Conservation (phyloP, 2,113 vertebrate species). For the Gallinago undulata region DNA sequence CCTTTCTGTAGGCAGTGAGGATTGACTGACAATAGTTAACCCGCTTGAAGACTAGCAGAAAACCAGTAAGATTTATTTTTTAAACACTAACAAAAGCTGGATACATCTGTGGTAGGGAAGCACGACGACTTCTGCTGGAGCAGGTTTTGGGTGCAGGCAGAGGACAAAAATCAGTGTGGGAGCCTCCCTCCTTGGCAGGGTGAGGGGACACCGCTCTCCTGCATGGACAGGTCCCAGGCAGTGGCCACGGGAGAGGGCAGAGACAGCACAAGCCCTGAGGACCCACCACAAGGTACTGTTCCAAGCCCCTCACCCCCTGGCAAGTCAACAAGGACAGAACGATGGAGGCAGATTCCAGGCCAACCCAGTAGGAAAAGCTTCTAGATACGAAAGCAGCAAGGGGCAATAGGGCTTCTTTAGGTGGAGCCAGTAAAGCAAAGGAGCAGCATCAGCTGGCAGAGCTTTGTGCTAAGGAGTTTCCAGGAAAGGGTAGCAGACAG, state of each 20-base stretch:
- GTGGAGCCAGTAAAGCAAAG: conserved; percentile 39
- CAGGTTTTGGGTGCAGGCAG: background rate
- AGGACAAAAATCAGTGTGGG: background rate
- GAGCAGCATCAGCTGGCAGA: conserved; percentile 27
- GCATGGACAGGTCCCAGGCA: background rate
- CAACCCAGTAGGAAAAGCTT: conserved; percentile 50
- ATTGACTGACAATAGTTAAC: background rate
- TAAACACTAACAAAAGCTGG: background rate
- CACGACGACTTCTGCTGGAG: background rate
- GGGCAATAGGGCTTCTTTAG: background rate
- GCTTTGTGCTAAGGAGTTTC: conserved; percentile 57
- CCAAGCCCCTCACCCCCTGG: conserved; percentile 44
- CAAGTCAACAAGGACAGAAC: conserved; percentile 46
- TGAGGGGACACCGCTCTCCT: background rate
- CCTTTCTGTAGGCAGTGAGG: background rate
- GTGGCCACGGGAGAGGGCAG: background rate
- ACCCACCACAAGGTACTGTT: background rate
- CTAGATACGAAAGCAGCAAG: conserved; percentile 10
- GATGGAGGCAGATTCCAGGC: conserved; percentile 42
- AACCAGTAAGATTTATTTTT: background rate
- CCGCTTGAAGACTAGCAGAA: background rate
- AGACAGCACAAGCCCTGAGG: background rate
- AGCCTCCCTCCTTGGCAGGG: background rate
- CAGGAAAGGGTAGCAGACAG: conserved; percentile 22
- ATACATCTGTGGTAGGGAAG: background rate